Conservation (phyloP, 64 coral and sea anemone species). For the Anthopleura sola region DNA sequence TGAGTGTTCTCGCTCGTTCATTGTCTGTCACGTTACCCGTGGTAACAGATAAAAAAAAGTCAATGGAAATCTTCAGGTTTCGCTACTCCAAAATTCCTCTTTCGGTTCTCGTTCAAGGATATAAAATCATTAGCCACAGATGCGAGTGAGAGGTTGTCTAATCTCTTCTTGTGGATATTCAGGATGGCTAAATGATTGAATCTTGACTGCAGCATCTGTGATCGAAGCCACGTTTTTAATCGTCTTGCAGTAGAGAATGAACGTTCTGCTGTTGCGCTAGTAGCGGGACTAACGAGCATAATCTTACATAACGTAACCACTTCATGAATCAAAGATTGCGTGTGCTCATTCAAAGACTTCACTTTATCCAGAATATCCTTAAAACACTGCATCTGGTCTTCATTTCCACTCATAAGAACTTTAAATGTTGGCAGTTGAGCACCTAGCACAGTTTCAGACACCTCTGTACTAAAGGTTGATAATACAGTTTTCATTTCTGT, state of each 20-base stretch:
- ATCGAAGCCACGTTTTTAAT: conserved; percentile 59
- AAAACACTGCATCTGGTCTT: conserved; percentile 19
- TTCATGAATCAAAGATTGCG: conserved; percentile 30
- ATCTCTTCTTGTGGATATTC: conserved; percentile 12
- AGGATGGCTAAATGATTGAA: conserved; percentile 34
- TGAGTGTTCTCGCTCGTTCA: too few relatives aligned
- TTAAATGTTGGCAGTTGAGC: conserved; percentile 31
- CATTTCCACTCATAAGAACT: conserved; percentile 19
- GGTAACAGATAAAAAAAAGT: too few relatives aligned
- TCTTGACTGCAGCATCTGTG: conserved; percentile 43
- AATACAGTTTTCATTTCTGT: conserved; percentile 34
- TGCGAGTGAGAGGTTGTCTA: background rate
- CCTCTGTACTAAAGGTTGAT: conserved; percentile 23
- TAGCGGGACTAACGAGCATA: conserved; percentile 54
- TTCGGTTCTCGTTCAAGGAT: conserved; percentile 27
- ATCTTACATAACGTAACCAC: conserved; percentile 40
- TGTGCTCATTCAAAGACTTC: background rate
- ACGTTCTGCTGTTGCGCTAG: conserved; percentile 32
- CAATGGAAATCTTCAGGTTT: conserved; percentile 20
- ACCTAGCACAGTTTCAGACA: conserved; percentile 4
- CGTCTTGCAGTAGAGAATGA: conserved; percentile 60
- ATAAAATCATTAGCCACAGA: conserved; percentile 32
- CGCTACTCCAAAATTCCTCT: conserved; percentile 20
- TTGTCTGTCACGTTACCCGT: too few relatives aligned
- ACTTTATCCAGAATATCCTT: conserved; percentile 32